Percentiles rank a stretch among this genome's conserved stretches.
These are phyloP conservation scores for Drosophila oshimai DNA, from an alignment of 1,140 invertebrate species.

Conservation along the genomic window DNA sequence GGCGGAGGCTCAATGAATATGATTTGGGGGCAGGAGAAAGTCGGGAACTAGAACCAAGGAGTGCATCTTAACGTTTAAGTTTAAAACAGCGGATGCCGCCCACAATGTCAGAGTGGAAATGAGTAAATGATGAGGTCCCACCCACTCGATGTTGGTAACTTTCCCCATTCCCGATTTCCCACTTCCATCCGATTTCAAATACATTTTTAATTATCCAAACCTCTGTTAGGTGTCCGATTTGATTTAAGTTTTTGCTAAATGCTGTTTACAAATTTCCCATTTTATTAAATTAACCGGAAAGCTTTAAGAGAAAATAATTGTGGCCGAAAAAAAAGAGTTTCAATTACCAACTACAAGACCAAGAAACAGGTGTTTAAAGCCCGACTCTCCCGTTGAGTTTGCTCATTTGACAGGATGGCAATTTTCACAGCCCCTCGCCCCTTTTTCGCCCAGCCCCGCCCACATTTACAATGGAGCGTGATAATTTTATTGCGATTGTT, in stretches of 20 bases:
- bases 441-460: slow-evolving; percentile 40
- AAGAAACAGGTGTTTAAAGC: slow-evolving; percentile 27
- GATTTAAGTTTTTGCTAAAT: slow-evolving; percentile 1
- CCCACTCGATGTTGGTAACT: slow-evolving; percentile 22
- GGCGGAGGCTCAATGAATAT: background rate
- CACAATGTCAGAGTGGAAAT: slow-evolving; percentile 11
- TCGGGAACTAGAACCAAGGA: slow-evolving; percentile 21
- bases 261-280: slow-evolving; percentile 6
- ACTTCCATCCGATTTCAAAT: background rate
- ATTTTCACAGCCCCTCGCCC: slow-evolving; percentile 30
- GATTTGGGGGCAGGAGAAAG: slow-evolving; percentile 8
- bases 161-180: slow-evolving; percentile 11
- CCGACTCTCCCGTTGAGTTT: slow-evolving; percentile 12
- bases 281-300: slow-evolving; percentile 31
- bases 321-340: slow-evolving; percentile 37
- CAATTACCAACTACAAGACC: slow-evolving; percentile 42
- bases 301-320: slow-evolving; percentile 35
- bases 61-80: background rate
- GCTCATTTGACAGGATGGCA: slow-evolving; percentile 52
- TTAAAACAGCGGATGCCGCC: slow-evolving; percentile 17
- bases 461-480: slow-evolving; percentile 56
- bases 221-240: slow-evolving; percentile 5
- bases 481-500: slow-evolving; percentile 54
- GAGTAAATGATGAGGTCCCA: slow-evolving; percentile 13
- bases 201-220: slow-evolving; percentile 29